Percentiles rank a stretch among this genome's conserved stretches.
These are phyloP conservation scores for Morinoia aosen DNA, from an alignment of 2,888 invertebrate species.

Conservation along the genomic window DNA sequence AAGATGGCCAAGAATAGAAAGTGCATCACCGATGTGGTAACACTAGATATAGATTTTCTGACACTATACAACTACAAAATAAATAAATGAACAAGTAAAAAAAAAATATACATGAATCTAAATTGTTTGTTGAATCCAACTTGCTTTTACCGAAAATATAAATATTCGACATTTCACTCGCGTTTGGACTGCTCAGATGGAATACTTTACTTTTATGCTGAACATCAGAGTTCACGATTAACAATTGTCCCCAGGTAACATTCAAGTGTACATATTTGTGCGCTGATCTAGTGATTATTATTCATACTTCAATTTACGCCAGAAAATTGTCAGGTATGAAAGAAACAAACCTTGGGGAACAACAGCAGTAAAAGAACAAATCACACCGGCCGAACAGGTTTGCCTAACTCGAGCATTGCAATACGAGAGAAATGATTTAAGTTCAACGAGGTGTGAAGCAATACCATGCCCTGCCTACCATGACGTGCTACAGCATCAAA, in stretches of 20 bases:
- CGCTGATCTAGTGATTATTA: neutral
- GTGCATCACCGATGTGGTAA: too few species aligned
- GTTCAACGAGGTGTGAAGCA: neutral
- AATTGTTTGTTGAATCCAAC: neutral
- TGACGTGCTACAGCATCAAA: neutral
- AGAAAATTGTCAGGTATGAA: neutral
- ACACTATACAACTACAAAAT: too few species aligned
- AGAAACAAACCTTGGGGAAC: neutral
- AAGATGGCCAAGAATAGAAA: too few species aligned
- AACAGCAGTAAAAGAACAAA: neutral
- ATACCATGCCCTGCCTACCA: neutral
- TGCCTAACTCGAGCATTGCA: neutral
- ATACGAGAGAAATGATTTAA: neutral
- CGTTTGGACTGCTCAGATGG: neutral
- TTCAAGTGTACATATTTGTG: neutral
- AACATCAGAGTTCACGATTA: neutral
- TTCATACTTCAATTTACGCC: neutral
- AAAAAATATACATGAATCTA: neutral
- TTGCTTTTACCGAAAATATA: neutral
- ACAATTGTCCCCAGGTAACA: neutral
- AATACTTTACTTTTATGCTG: neutral
- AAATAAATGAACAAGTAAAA: neutral
- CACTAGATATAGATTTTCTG: too few species aligned
- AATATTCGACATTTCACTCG: neutral
- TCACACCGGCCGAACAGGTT: neutral